Evolutionary conservation across 2,888 invertebrate species (phyloP).

Genomic region (Mimas tiliae): DNA sequence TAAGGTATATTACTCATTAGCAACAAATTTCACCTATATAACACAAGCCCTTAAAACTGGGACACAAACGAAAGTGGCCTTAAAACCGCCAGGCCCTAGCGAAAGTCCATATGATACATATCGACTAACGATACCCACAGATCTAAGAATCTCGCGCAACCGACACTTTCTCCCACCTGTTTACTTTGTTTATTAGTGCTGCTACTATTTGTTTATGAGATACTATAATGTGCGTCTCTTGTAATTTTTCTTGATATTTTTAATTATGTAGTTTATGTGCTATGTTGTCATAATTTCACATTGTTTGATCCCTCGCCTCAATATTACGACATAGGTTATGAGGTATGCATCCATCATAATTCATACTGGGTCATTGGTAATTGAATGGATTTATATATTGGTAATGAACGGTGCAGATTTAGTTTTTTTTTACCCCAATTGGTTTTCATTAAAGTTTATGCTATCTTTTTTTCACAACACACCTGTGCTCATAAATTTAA

Average conservation of each 20-base stretch:
- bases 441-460: no score
- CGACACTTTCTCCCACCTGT: slow-evolving; percentile 12
- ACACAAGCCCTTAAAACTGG: slow-evolving; percentile 21
- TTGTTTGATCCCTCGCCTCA: no score
- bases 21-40: background rate
- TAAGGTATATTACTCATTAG: background rate
- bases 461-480: no score
- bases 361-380: no score
- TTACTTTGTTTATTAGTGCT: slow-evolving; percentile 22
- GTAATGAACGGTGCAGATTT: no score
- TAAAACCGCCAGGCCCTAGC: slow-evolving; percentile 42
- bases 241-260: background rate
- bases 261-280: background rate
- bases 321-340: no score
- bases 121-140: slow-evolving; percentile 22
- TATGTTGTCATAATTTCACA: no score
- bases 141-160: slow-evolving; percentile 36
- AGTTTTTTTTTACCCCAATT: no score
- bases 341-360: no score
- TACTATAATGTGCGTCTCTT: background rate
- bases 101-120: slow-evolving; percentile 38
- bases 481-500: no score
- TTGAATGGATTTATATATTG: no score
- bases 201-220: background rate
- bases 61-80: slow-evolving; percentile 58